phyloP scores from a whole-genome alignment of 2,797 vertebrate genomes.

The Geotrypetes seraphini region DNA sequence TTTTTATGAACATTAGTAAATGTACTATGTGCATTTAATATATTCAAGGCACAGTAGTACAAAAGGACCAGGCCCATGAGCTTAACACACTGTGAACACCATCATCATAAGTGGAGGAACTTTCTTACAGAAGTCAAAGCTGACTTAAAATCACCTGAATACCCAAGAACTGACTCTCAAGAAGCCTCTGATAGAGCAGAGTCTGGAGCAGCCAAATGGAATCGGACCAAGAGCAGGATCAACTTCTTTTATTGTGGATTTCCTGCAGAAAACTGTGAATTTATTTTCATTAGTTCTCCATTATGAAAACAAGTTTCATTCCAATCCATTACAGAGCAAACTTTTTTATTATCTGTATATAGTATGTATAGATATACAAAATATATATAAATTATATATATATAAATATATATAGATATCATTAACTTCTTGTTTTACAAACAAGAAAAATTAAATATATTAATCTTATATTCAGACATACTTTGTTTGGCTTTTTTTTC shows the following conservation, averaged over 20 bases:
- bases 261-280: constrained; percentile 16
- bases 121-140: too few relatives aligned
- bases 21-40: constrained; percentile 33
- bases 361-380: constrained; percentile 52
- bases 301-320: constrained; percentile 8
- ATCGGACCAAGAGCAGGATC: neutral
- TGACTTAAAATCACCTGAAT: too few relatives aligned
- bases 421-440: constrained; percentile 65
- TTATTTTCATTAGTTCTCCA: constrained; percentile 9
- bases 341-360: too few relatives aligned
- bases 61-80: constrained; percentile 10
- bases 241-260: constrained; percentile 9
- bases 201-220: constrained; percentile 4
- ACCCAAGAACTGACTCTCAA: too few relatives aligned
- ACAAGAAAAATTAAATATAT: constrained; percentile 59
- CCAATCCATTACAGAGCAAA: too few relatives aligned
- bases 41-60: constrained; percentile 7
- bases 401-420: constrained; percentile 29
- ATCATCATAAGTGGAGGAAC: constrained; percentile 4
- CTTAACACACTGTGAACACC: neutral
- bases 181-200: constrained; percentile 30
- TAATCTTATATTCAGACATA: constrained; percentile 45
- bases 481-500: constrained; percentile 25
- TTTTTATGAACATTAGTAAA: constrained; percentile 46
- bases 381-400: constrained; percentile 53